These are phyloP conservation scores for Danaus plexippus DNA, from an alignment of 1,140 invertebrate genomes.

Conservation along the genomic window DNA sequence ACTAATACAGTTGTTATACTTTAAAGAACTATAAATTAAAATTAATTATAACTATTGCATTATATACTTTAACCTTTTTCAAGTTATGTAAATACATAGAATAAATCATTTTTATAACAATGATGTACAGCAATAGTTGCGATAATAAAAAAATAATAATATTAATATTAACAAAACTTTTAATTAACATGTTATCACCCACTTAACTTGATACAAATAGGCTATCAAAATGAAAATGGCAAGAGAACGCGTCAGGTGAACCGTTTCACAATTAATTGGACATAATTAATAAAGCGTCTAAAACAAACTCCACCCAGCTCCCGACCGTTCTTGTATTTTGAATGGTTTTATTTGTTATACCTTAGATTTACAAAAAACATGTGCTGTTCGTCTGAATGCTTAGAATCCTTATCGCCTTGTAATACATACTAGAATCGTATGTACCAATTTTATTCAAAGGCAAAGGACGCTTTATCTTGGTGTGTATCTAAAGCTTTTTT, in stretches of 20 bases:
- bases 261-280: conserved; percentile 66
- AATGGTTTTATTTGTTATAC: conserved; percentile 58
- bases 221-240: conserved; percentile 46
- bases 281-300: conserved; percentile 69
- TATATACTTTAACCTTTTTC: too few relatives aligned
- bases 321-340: conserved; percentile 49
- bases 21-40: too few relatives aligned
- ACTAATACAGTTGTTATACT: too few relatives aligned
- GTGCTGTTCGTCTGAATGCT: conserved; percentile 5
- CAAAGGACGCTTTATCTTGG: conserved; percentile 43
- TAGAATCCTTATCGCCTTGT: conserved; percentile 14
- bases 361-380: conserved; percentile 16
- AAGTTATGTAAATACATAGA: too few relatives aligned
- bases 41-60: too few relatives aligned
- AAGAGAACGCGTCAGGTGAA: conserved; percentile 42
- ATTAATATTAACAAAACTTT: background rate
- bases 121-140: too few relatives aligned
- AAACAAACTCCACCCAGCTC: conserved; percentile 64
- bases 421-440: conserved; percentile 30
- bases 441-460: conserved; percentile 14
- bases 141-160: too few relatives aligned
- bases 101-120: too few relatives aligned
- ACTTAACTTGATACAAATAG: conserved; percentile 28
- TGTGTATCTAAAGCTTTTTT: conserved; percentile 69
- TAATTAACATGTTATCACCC: conserved; percentile 28